Evolutionary conservation across 2,888 invertebrate genomes (phyloP).

Genomic region (Dicranocentrus wangi): DNA sequence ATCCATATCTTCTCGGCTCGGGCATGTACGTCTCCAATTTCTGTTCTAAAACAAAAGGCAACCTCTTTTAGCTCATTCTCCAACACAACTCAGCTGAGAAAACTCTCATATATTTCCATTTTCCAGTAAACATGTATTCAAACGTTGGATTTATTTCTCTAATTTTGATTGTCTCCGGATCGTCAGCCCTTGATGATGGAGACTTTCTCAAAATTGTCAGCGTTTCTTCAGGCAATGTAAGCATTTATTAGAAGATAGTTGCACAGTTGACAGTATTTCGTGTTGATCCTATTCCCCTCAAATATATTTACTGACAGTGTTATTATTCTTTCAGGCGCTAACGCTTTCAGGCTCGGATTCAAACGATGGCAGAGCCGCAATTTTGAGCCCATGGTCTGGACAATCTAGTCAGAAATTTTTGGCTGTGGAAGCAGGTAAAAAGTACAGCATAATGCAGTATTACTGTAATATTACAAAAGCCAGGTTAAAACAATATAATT

Average conservation of each 20-base stretch:
- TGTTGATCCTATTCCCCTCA: neutral
- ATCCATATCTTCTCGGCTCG: no score
- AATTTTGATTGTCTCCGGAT: constrained; percentile 12
- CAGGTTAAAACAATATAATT: neutral
- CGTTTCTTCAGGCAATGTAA: constrained; percentile 61
- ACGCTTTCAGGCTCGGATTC: constrained; percentile 58
- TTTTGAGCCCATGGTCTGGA: constrained; percentile 57
- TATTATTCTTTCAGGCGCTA: constrained; percentile 54
- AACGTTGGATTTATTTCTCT: constrained; percentile 10
- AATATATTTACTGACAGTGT: neutral
- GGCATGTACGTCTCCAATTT: no score
- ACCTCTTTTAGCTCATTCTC: constrained; percentile 21
- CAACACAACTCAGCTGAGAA: constrained; percentile 30
- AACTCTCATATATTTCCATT: neutral
- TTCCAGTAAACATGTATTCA: constrained; percentile 12
- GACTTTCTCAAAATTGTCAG: constrained; percentile 66
- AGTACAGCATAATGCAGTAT: neutral
- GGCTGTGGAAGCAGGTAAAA: constrained; percentile 68
- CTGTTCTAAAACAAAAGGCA: no score
- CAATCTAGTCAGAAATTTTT: constrained; percentile 68
- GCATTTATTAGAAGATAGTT: neutral
- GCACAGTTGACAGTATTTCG: neutral
- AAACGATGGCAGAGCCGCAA: constrained; percentile 50
- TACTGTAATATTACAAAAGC: no score
- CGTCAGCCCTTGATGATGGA: constrained; percentile 58